phyloP scores from a whole-genome alignment of 1,140 invertebrate genomes.

The Drosophila pandora region DNA sequence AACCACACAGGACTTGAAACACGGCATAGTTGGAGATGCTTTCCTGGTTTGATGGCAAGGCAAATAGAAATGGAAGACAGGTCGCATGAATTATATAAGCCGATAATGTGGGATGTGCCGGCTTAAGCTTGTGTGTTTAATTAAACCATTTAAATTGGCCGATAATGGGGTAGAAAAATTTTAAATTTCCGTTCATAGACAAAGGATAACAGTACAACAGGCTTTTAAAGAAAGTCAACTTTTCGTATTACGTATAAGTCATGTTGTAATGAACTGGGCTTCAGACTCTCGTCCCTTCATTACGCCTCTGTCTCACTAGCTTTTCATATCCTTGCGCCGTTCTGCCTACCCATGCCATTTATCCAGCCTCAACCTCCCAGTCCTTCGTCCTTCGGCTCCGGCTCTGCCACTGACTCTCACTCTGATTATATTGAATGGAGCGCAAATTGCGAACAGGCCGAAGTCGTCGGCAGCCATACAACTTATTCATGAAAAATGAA shows the following conservation, averaged over 20 bases:
- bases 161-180: conserved; percentile 48
- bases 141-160: conserved; percentile 59
- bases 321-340: neutral
- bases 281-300: neutral
- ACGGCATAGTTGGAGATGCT: neutral
- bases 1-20: conserved; percentile 14
- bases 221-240: conserved; percentile 39
- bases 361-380: conserved; percentile 11
- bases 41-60: conserved; percentile 40
- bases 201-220: neutral
- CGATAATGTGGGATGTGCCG: conserved; percentile 13
- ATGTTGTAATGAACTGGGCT: conserved; percentile 52
- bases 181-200: conserved; percentile 13
- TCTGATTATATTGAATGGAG: conserved; percentile 71
- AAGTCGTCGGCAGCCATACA: conserved; percentile 52
- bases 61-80: conserved; percentile 34
- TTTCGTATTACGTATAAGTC: conserved; percentile 57
- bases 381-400: conserved; percentile 16
- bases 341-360: conserved; percentile 1
- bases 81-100: conserved; percentile 33
- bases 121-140: conserved; percentile 40
- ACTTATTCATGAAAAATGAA: conserved; percentile 72
- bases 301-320: neutral
- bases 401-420: conserved; percentile 3
- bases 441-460: conserved; percentile 61